Conservation (phyloP, 2,113 vertebrate species). For the Melanerpes formicivorus region DNA sequence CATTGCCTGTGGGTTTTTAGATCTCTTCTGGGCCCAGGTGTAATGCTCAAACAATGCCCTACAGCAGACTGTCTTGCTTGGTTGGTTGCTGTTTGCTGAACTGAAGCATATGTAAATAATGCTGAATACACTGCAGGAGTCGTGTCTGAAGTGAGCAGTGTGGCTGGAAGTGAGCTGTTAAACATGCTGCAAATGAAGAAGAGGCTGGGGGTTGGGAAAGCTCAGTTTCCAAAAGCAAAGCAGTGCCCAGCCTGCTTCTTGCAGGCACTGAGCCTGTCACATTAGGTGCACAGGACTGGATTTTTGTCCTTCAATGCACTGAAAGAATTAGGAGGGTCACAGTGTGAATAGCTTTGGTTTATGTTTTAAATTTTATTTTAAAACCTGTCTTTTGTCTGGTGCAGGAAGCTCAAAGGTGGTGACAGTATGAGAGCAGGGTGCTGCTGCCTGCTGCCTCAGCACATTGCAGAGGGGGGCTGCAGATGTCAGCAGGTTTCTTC, state of each 20-base stretch:
- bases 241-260: not conserved
- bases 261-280: not conserved
- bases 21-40: not conserved
- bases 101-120: not conserved
- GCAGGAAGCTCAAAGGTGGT: not conserved
- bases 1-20: not conserved
- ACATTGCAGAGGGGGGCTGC: not conserved
- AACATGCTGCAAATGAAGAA: not conserved
- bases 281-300: not conserved
- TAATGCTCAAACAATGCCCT: not conserved
- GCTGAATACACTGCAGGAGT: not conserved
- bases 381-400: not conserved
- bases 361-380: no score
- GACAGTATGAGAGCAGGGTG: rapidly evolving
- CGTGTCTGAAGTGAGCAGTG: not conserved
- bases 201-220: not conserved
- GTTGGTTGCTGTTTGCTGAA: not conserved
- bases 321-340: not conserved
- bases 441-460: not conserved
- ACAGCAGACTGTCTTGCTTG: not conserved
- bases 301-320: not conserved
- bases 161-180: not conserved
- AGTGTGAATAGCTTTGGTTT: not conserved
- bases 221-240: not conserved
- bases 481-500: not conserved